Conservation (phyloP, 2,888 invertebrate species). For the Agonopterix subpropinquella region DNA sequence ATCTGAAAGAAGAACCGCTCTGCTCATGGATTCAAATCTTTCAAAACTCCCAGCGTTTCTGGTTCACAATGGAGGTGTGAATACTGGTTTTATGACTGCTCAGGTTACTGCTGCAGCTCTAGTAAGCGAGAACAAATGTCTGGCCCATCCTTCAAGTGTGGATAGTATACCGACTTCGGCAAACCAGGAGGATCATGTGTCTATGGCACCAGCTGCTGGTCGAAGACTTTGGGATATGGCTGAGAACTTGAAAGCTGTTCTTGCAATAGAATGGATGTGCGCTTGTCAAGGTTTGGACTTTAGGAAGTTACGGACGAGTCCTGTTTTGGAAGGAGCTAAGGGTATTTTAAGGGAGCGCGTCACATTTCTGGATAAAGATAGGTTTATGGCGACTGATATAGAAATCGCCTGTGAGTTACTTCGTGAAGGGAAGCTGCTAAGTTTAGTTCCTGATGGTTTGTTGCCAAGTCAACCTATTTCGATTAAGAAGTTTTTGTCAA, state of each 20-base stretch:
- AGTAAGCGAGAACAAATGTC: slow-evolving; percentile 3
- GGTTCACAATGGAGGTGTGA: not conserved
- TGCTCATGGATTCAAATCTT: slow-evolving; percentile 3
- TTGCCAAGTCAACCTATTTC: no score
- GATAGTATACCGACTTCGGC: slow-evolving; percentile 6
- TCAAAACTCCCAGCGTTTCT: not conserved
- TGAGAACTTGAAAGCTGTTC: not conserved
- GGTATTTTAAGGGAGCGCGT: not conserved
- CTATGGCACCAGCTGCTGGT: slow-evolving; percentile 3
- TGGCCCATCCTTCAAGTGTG: slow-evolving; percentile 1
- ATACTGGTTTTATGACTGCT: slow-evolving; percentile 4
- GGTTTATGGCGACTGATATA: not conserved
- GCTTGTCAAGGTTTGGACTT: slow-evolving; percentile 3
- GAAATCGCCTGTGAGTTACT: not conserved
- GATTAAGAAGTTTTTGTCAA: no score
- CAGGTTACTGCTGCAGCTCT: slow-evolving; percentile 3
- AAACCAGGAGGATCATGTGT: slow-evolving; percentile 6
- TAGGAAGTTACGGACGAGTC: not conserved
- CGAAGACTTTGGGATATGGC: slow-evolving; percentile 6
- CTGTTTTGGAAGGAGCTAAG: not conserved
- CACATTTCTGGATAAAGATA: not conserved
- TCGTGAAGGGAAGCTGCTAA: no score
- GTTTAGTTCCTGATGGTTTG: no score
- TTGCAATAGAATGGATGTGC: slow-evolving; percentile 3
- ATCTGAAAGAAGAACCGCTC: slow-evolving; percentile 1